Evolutionary conservation across 2,113 vertebrate genomes (phyloP).

Genomic region (Tachuris rubrigastra): DNA sequence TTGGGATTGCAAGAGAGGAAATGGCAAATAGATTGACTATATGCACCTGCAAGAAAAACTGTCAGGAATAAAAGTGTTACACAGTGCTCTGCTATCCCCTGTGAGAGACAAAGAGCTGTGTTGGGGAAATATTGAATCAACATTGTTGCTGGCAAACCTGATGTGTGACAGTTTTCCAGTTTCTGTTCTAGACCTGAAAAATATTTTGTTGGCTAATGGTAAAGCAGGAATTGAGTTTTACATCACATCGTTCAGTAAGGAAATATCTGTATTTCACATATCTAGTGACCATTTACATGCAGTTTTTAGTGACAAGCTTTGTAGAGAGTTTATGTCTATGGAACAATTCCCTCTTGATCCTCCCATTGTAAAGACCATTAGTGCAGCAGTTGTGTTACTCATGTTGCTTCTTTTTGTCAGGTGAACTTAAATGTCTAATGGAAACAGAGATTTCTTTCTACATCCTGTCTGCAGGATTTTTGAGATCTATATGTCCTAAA

Average conservation of each 20-base stretch:
- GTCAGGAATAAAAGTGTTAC: slow-evolving; percentile 20
- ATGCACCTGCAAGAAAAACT: slow-evolving; percentile 35
- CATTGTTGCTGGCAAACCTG: background rate
- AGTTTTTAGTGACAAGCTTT: background rate
- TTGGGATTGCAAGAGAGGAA: slow-evolving; percentile 2
- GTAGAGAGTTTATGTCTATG: background rate
- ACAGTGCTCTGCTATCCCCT: background rate
- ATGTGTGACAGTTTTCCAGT: background rate
- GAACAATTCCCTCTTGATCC: background rate
- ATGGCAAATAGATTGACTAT: slow-evolving; percentile 22
- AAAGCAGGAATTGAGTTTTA: background rate
- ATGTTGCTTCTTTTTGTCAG: background rate
- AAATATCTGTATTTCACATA: background rate
- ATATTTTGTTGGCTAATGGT: background rate
- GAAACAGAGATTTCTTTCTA: background rate
- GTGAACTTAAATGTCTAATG: background rate
- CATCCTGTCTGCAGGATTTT: background rate
- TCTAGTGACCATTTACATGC: background rate
- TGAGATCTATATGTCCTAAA: background rate
- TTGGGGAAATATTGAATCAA: background rate
- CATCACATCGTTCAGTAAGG: background rate
- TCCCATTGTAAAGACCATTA: background rate
- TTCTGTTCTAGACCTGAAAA: background rate
- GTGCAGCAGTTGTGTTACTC: background rate
- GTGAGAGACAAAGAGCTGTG: background rate